Conservation (phyloP, 2,797 vertebrate genomes). For the Catharus ustulatus region DNA sequence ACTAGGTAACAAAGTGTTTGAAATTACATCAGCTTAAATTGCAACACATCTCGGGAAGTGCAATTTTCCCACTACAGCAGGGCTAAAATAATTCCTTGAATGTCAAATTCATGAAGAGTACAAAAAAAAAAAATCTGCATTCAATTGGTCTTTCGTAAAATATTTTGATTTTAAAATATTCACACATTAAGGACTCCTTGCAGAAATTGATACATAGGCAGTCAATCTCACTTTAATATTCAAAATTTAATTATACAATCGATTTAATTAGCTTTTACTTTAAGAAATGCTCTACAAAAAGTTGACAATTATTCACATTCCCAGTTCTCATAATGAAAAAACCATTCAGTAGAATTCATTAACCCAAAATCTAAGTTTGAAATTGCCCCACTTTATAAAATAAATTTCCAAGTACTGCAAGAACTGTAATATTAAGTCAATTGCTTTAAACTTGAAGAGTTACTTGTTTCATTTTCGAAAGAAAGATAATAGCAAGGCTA, state of each 20-base stretch:
- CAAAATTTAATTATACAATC: neutral
- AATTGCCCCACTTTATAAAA: neutral
- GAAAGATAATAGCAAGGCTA: neutral
- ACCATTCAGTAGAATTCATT: neutral
- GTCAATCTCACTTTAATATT: neutral
- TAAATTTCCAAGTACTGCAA: neutral
- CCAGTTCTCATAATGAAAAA: neutral
- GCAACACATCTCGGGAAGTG: neutral
- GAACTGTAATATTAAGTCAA: neutral
- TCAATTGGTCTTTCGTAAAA: neutral
- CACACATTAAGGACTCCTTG: neutral
- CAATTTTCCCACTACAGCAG: neutral
- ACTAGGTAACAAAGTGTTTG: neutral
- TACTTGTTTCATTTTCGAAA: neutral
- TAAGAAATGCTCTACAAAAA: neutral
- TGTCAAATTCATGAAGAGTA: neutral
- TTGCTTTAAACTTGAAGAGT: neutral
- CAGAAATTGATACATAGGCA: neutral
- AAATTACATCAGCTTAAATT: neutral
- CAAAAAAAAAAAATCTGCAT: neutral
- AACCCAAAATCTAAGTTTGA: neutral
- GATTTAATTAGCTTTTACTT: neutral
- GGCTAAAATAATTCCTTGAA: neutral
- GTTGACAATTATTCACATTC: neutral
- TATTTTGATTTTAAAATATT: neutral